Base-by-base conservation (phyloP, 92 coral and sea anemone species). In the Phenganax stokvisi region DNA sequence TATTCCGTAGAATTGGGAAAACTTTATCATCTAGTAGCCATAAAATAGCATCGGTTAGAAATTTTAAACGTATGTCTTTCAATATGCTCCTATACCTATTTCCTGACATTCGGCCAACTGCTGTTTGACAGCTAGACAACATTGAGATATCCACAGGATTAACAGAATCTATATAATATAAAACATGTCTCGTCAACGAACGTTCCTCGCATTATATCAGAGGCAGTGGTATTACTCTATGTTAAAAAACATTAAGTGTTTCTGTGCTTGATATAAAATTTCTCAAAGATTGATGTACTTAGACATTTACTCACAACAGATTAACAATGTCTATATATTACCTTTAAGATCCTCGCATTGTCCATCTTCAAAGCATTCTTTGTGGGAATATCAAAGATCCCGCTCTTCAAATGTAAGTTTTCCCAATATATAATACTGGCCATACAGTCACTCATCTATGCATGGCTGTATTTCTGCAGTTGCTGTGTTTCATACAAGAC, bases 221-320 rank as follows among this genome's bases (percentile, higher is more conserved):
- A 68, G 7, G 6, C 9, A 30, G 20, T 68, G 3, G 1, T 6
- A 6, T 17, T 53, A 17, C 53, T 30, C 16, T 68, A 30, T 17
- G 53, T 68, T 29, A 2, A 68, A 6, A 29, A 30, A 12, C 54
- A 68, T 29, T 3, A 68, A 68, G 47, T 28, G 73, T 68, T 68
- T 30, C 31, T 53, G 47, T 30, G 53, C 47, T 16, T 30, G 16
- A n/a, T 52, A 30, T 68, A 53, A 68, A 68, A 68, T 68, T 68
- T 68, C 53, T 68, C 47, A 30, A 29, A 68, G 53, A 53, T 0
- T 30, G 52, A 68, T 37, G 47, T 30, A 68, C 47, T 37, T 68
- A 6, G 73, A 68, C 73, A 53, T 68, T 68, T 68, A 28, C 73
- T 68, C 0, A 53, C 31, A 68, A 68, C 73, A 68, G 73, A 68